Evolutionary conservation across 2,888 invertebrate genomes (phyloP), one percentile per base, ranked within the genome.

Genomic region (Busseola fusca): DNA sequence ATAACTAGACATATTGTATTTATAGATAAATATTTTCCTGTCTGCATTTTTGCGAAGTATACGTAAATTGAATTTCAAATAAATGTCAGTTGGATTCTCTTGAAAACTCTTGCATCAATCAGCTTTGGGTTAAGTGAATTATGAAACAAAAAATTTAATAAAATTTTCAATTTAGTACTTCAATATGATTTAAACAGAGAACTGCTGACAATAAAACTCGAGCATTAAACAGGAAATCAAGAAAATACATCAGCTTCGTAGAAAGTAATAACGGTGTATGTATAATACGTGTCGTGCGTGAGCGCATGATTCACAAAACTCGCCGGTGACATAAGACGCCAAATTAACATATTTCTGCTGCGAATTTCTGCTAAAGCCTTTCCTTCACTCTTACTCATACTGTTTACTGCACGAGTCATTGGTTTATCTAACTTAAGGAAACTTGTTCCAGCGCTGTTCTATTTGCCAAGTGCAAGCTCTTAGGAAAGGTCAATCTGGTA

Each of bases 251-350:
- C 86, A 81, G 79, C 86, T 87, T 90, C 88, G 91, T 92, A 94
- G 94, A 94, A 95, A 95, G 94, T 94, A 94, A 93, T 94, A 95
- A 95, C 95, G 95, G 95, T 94, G 89, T 87, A 87, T 77, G 76
- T 83, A 79, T 85, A 87, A 89, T 89, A 89, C 89, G 91, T 89
- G 88, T 81, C 80, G 84, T 87, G 88, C 89, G 88, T 88, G 87
- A 72, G 86, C 86, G 87, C 88, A 90, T 95, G 95, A 95, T 92
- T 95, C 95, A 95, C 94, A 88, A 93, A 93, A 89, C 90, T 89
- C 69, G 77, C 89, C 86, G 85, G 94, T 95, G 95, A 95, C 95
- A 95, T 95, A 95, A 95, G 95, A 93, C 93, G 90, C 92, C 84
- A 87, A 94, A 94, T 95, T 93, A 93, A 92, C 94, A 94, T 94